These are phyloP conservation scores for Epizoanthus ramosus DNA, from an alignment of 92 coral and sea anemone species.

Conservation along the genomic window DNA sequence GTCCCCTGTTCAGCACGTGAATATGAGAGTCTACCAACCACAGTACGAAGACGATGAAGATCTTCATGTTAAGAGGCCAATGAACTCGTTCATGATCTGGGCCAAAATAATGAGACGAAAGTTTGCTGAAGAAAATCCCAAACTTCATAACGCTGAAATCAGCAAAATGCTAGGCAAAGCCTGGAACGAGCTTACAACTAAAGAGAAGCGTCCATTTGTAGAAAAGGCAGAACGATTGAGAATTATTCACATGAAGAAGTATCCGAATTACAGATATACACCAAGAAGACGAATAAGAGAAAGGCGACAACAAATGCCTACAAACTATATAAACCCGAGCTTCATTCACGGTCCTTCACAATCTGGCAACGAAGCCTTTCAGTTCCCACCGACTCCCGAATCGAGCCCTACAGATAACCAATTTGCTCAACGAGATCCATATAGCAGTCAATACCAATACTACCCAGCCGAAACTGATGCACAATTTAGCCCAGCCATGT, in stretches of 20 bases:
- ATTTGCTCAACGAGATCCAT: constrained; percentile 39
- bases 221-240: constrained; percentile 98
- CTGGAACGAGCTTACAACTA: constrained; percentile 98
- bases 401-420: constrained; percentile 60
- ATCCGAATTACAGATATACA: constrained; percentile 96
- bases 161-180: constrained; percentile 97
- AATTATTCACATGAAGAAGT: constrained; percentile 97
- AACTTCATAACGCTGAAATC: constrained; percentile 98
- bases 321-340: constrained; percentile 66
- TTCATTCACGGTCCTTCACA: constrained; percentile 66
- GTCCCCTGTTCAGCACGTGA: constrained; percentile 23
- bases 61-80: constrained; percentile 94
- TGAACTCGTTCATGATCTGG: constrained; percentile 99
- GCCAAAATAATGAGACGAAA: constrained; percentile 98
- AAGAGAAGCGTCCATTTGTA: constrained; percentile 97
- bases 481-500: constrained; percentile 43
- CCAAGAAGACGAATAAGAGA: constrained; percentile 84
- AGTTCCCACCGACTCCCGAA: constrained; percentile 79
- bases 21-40: constrained; percentile 48
- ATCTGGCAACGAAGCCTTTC: constrained; percentile 60
- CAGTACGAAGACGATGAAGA: constrained; percentile 86
- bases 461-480: constrained; percentile 44
- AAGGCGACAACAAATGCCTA: constrained; percentile 63
- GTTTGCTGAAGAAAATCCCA: constrained; percentile 98
- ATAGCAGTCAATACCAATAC: constrained; percentile 39